phyloP scores from a whole-genome alignment of 1,140 invertebrate species.

The Bombus impatiens region DNA sequence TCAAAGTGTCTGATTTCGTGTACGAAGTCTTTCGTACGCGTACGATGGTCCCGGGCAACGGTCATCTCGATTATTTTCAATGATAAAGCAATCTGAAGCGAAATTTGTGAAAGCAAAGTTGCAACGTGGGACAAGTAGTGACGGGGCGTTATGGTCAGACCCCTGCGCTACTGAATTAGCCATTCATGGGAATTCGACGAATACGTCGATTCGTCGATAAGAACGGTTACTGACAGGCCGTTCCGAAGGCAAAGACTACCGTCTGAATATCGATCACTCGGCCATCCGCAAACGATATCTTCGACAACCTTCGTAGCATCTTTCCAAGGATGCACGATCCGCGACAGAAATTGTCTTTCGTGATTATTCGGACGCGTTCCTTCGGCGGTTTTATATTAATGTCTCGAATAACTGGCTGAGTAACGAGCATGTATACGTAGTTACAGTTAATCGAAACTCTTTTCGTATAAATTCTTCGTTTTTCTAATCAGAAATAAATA shows the following conservation, averaged over 20 bases:
- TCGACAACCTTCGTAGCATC: not conserved
- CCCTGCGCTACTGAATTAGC: conserved; percentile 10
- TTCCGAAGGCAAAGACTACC: not conserved
- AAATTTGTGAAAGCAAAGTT: not conserved
- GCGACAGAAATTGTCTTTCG: not conserved
- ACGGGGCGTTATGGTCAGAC: conserved; percentile 31
- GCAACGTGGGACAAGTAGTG: conserved; percentile 2
- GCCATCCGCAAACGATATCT: conserved; percentile 1
- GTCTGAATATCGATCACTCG: conserved; percentile 30
- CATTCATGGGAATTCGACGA: conserved; percentile 35
- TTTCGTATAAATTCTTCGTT: too few species aligned
- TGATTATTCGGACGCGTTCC: too few species aligned
- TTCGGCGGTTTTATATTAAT: not conserved
- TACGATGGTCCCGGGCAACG: too few species aligned
- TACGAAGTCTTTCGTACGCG: too few species aligned
- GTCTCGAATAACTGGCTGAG: too few species aligned
- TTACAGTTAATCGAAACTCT: too few species aligned
- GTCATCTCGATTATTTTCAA: not conserved
- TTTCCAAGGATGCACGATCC: not conserved
- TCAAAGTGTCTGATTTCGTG: too few species aligned
- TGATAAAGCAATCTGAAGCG: not conserved
- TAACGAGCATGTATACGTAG: too few species aligned
- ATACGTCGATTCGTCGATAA: conserved; percentile 35
- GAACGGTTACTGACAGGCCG: conserved; percentile 14
- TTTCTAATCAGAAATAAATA: too few species aligned